These are phyloP conservation scores for Lateolabrax maculatus DNA, from an alignment of 2,797 vertebrate species.

Conservation along the genomic window DNA sequence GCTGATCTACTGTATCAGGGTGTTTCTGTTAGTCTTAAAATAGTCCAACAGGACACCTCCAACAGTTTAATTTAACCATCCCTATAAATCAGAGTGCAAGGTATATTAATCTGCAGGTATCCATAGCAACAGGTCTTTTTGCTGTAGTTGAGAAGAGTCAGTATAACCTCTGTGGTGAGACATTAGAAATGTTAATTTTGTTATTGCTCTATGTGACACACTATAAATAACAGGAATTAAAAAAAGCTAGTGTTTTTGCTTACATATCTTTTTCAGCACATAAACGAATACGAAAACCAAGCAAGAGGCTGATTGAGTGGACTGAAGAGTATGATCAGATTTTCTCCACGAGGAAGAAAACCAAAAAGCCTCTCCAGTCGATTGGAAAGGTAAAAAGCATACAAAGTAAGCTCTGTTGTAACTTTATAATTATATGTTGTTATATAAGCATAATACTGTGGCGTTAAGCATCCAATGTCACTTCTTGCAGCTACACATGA, in stretches of 20 bases:
- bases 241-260: background rate
- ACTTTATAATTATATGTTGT: conserved; percentile 9
- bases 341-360: conserved; percentile 94
- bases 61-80: background rate
- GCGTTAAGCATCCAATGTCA: background rate
- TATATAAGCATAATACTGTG: background rate
- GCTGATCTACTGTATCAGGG: background rate
- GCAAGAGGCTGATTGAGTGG: conserved; percentile 96
- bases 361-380: conserved; percentile 88
- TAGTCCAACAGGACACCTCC: background rate
- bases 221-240: background rate
- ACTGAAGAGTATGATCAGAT: conserved; percentile 96
- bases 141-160: background rate
- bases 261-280: conserved; percentile 73
- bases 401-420: conserved; percentile 54
- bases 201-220: background rate
- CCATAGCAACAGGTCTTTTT: background rate
- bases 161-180: background rate
- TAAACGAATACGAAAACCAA: conserved; percentile 96
- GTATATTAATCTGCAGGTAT: background rate
- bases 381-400: conserved; percentile 79
- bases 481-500: background rate
- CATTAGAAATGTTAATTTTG: background rate
- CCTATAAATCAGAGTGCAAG: background rate
- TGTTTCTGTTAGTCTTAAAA: too few relatives aligned